These are phyloP conservation scores for Deladenus siricidicola DNA, from an alignment of 2,888 invertebrate genomes.

Conservation along the genomic window DNA sequence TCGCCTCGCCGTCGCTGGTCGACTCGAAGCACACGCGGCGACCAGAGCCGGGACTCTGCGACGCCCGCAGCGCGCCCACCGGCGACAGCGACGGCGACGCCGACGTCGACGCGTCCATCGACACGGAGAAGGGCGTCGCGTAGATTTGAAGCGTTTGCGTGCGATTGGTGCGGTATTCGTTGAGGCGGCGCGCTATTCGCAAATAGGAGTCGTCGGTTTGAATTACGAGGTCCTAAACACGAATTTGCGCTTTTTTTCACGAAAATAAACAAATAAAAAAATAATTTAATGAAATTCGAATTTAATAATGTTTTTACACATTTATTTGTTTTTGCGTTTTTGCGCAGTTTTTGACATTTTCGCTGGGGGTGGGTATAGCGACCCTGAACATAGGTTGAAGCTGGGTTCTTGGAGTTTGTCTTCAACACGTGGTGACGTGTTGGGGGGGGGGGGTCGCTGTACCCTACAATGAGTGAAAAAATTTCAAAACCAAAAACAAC, in stretches of 20 bases:
- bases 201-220: slow-evolving; percentile 53
- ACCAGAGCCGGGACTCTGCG: not conserved
- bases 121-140: slow-evolving; percentile 9
- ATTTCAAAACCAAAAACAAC: too few relatives aligned
- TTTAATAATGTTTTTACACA: too few relatives aligned
- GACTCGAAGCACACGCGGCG: not conserved
- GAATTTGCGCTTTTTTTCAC: not conserved
- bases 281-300: too few relatives aligned
- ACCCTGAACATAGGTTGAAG: too few relatives aligned
- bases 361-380: too few relatives aligned
- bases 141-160: slow-evolving; percentile 26
- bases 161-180: slow-evolving; percentile 37
- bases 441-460: too few relatives aligned
- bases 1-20: not conserved
- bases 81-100: not conserved
- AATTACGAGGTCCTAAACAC: slow-evolving; percentile 42
- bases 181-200: slow-evolving; percentile 48
- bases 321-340: not conserved
- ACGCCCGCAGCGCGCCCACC: not conserved
- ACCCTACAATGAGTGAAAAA: too few relatives aligned
- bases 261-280: too few relatives aligned
- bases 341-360: too few relatives aligned
- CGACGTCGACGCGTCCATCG: not conserved
- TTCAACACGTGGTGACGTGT: too few relatives aligned
- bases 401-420: too few relatives aligned